These are phyloP conservation scores for Coleophora deauratella DNA, from an alignment of 2,888 invertebrate genomes.

Conservation along the genomic window DNA sequence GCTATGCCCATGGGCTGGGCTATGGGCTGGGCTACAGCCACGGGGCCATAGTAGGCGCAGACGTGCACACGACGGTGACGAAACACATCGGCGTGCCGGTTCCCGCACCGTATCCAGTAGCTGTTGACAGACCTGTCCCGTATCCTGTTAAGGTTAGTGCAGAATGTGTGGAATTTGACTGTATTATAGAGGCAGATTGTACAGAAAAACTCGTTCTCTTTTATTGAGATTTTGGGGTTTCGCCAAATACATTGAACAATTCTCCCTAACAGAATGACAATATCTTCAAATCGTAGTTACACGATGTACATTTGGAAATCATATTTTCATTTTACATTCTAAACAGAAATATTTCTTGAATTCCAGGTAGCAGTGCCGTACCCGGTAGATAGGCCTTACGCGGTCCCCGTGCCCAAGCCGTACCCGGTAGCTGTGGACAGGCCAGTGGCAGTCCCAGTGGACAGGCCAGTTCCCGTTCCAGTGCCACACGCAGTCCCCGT, in stretches of 20 bases:
- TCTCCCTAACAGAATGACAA: no score
- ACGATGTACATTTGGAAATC: no score
- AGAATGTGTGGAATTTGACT: no score
- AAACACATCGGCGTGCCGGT: constrained; percentile 66
- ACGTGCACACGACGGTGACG: constrained; percentile 65
- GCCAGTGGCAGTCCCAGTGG: constrained; percentile 65
- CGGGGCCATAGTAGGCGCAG: constrained; percentile 49
- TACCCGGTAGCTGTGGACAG: constrained; percentile 65
- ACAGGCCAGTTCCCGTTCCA: constrained; percentile 65
- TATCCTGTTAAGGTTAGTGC: constrained; percentile 45
- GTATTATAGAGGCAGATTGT: no score
- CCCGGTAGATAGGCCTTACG: constrained; percentile 66
- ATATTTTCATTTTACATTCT: no score
- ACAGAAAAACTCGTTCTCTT: no score
- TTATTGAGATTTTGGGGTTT: no score
- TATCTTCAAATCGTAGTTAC: no score
- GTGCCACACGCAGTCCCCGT: constrained; percentile 60
- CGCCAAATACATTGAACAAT: no score
- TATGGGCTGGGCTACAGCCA: constrained; percentile 20
- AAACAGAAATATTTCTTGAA: no score
- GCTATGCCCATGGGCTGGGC: constrained; percentile 19
- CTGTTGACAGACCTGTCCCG: constrained; percentile 63
- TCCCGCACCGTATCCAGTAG: constrained; percentile 63
- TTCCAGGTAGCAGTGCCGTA: constrained; percentile 62
- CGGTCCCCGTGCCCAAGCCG: constrained; percentile 64